Conservation (phyloP, 2,888 invertebrate genomes). For the Chrysina gloriosa region DNA sequence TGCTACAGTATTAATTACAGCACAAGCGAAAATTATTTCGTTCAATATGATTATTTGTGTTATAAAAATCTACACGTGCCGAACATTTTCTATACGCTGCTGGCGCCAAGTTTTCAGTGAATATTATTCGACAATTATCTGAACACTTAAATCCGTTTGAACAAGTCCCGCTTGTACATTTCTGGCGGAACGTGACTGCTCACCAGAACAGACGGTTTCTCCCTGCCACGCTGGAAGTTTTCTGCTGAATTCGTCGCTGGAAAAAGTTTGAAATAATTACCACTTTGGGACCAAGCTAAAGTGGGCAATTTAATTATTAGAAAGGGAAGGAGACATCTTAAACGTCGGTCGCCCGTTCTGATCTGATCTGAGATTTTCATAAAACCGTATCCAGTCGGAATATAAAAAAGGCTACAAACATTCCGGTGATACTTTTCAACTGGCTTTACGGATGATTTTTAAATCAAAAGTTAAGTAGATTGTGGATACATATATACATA, state of each 20-base stretch:
- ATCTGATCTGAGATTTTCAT: constrained; percentile 26
- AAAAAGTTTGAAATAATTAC: constrained; percentile 41
- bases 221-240: constrained; percentile 29
- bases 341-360: constrained; percentile 20
- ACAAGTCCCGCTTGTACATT: constrained; percentile 39
- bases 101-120: constrained; percentile 19
- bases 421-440: constrained; percentile 15
- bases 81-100: constrained; percentile 1
- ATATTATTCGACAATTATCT: constrained; percentile 35
- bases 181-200: constrained; percentile 38
- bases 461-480: background rate
- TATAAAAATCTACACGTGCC: background rate
- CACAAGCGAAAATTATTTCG: too few species aligned
- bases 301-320: constrained; percentile 40
- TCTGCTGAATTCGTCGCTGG: constrained; percentile 37
- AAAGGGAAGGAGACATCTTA: constrained; percentile 26
- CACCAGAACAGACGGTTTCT: constrained; percentile 29
- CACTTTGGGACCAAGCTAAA: constrained; percentile 35
- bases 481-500: too few species aligned
- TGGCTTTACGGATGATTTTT: background rate
- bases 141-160: constrained; percentile 38
- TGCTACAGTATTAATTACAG: too few species aligned
- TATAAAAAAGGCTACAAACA: constrained; percentile 20
- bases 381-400: constrained; percentile 20
- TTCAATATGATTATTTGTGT: background rate